phyloP scores from a whole-genome alignment of 53 echinoderm and acorn worm species.

The Mesocentrotus franciscanus region DNA sequence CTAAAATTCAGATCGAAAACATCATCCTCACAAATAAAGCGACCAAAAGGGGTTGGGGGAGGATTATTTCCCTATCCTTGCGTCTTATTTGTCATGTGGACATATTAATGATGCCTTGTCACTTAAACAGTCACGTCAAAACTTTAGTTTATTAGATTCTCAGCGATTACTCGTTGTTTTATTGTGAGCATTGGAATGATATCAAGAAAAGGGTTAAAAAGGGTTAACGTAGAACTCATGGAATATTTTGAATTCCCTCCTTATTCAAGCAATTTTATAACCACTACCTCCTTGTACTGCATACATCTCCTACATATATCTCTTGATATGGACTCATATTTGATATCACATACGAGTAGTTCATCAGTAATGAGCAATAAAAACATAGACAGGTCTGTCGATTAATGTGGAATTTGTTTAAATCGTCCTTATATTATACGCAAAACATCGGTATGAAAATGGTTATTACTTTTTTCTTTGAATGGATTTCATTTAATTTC shows the following conservation, averaged over 20 bases:
- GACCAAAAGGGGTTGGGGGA: background rate
- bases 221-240: background rate
- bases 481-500: no score
- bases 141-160: background rate
- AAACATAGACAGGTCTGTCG: no score
- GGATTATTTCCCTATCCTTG: background rate
- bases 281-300: no score
- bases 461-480: no score
- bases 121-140: background rate
- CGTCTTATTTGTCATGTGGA: background rate
- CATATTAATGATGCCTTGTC: background rate
- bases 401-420: no score
- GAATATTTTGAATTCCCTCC: background rate
- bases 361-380: background rate
- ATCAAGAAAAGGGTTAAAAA: background rate
- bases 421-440: no score
- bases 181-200: background rate
- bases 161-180: background rate
- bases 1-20: slow-evolving; percentile 14
- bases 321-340: background rate
- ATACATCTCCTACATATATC: background rate
- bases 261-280: background rate
- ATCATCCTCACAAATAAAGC: background rate
- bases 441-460: no score
- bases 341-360: background rate